These are phyloP conservation scores for Ceratotherium simum DNA, from an alignment of 2,113 vertebrate species.

Conservation along the genomic window DNA sequence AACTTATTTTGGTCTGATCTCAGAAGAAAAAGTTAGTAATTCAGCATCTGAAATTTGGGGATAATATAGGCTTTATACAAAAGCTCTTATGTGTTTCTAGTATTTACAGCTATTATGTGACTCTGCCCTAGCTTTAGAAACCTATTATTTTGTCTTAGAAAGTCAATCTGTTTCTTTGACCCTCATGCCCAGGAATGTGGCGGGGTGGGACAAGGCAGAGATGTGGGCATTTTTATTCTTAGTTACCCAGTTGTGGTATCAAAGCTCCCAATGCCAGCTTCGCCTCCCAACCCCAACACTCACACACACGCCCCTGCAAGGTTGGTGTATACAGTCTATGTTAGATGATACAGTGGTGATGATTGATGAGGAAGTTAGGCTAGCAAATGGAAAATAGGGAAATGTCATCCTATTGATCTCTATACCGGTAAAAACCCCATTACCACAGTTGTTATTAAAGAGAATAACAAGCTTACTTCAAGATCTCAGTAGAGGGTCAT, in stretches of 20 bases:
- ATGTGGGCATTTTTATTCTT: slow-evolving; percentile 32
- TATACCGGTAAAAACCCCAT: no score
- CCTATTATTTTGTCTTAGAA: slow-evolving; percentile 81
- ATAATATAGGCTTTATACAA: slow-evolving; percentile 72
- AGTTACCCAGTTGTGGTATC: neutral
- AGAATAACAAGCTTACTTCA: neutral
- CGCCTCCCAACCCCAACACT: no score
- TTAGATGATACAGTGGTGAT: neutral
- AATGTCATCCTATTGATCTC: neutral
- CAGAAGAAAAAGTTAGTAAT: slow-evolving; percentile 85
- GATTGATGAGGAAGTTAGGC: neutral
- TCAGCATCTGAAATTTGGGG: slow-evolving; percentile 72
- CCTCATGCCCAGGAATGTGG: slow-evolving; percentile 65
- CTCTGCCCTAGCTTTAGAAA: slow-evolving; percentile 58
- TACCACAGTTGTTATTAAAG: fast-evolving
- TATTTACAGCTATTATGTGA: slow-evolving; percentile 43
- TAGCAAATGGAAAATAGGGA: neutral
- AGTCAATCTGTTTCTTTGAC: slow-evolving; percentile 50
- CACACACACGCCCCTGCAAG: no score
- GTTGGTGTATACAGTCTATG: fast-evolving
- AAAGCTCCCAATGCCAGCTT: neutral
- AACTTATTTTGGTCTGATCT: slow-evolving; percentile 84
- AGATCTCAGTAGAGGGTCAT: neutral
- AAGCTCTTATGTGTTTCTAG: slow-evolving; percentile 71
- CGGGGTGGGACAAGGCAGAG: slow-evolving; percentile 72